Evolutionary conservation across 2,888 invertebrate genomes (phyloP), one percentile per base, ranked within the genome.

Genomic region (Tiliacea citrago): DNA sequence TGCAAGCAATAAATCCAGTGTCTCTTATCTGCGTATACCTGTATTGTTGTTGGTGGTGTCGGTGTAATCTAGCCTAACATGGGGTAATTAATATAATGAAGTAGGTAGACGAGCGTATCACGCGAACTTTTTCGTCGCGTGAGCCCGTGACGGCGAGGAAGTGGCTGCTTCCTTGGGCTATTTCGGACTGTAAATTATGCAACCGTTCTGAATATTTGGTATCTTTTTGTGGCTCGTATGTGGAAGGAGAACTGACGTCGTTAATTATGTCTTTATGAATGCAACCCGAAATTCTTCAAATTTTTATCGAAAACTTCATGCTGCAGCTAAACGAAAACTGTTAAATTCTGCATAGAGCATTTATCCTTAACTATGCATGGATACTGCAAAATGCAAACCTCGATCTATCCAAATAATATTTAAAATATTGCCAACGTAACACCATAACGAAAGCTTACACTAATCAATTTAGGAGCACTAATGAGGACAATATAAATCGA

Each of bases 71-170:
- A 93, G 92, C 91, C 94, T 93, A 94, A 92, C 93, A 92, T 86
- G 90, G 90, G 92, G 95, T 96, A 96, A 96, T 96, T 96, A 96
- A 96, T 96, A 94, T 96, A 94, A 95, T 95, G 95, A 95, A 94
- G 93, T 91, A 90, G 91, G 93, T 91, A 91, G 91, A 90, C 91
- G 89, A 89, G 91, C 86, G 89, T 88, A 89, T 89, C 95, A 95
- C 94, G 95, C 94, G 90, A 95, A 93, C 87, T 93, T 94, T 92
- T 93, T 91, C 91, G 91, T 94, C 93, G 94, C 94, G 94, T 94
- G 95, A 73, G 78, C 83, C 81, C 73, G 79, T 91, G 88, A 90
- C 81, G 88, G 86, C 76, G 83, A 86, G 90, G 85, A 90, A 86
- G 83, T 85, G 71, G 88, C 86, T 87, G 87, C 90, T 91, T 91